Percentiles rank a stretch among this genome's conserved stretches.
Evolutionary conservation across 2,888 invertebrate genomes (phyloP).

Genomic region (Pecten maximus): DNA sequence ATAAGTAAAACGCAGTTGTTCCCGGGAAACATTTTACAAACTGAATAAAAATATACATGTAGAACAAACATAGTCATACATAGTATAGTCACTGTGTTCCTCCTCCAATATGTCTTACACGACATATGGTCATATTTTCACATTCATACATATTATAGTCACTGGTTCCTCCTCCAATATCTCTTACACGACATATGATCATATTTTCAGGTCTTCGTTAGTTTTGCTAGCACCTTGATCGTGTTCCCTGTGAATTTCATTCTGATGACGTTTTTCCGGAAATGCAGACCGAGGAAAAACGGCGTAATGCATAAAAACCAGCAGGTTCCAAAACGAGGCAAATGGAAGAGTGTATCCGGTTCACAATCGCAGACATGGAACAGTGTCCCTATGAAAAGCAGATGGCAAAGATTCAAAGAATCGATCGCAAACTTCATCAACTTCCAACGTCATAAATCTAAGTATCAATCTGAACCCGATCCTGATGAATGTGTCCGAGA

Average conservation of each 20-base stretch:
- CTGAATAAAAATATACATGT: neutral
- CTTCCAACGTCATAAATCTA: conserved; percentile 67
- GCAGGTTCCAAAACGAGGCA: conserved; percentile 70
- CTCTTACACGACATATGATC: neutral
- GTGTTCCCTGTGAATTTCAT: conserved; percentile 81
- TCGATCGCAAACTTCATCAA: conserved; percentile 72
- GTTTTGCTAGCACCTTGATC: conserved; percentile 79
- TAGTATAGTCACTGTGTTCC: neutral
- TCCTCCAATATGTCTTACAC: neutral
- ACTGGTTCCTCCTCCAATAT: no score
- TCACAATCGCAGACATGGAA: conserved; percentile 66
- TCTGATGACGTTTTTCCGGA: conserved; percentile 80
- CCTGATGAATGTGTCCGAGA: conserved; percentile 59
- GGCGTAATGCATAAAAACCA: conserved; percentile 76
- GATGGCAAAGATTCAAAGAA: conserved; percentile 75
- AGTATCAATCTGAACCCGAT: conserved; percentile 66
- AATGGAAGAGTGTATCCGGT: conserved; percentile 77
- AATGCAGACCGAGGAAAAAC: conserved; percentile 77
- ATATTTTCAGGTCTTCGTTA: conserved; percentile 79
- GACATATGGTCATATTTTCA: conserved; percentile 63
- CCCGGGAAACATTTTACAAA: no score
- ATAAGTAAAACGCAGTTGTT: no score
- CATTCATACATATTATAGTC: no score
- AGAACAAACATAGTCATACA: neutral
- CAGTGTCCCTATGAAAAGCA: conserved; percentile 60